Conservation (phyloP, 2,797 vertebrate species). For the Crotalus adamanteus region DNA sequence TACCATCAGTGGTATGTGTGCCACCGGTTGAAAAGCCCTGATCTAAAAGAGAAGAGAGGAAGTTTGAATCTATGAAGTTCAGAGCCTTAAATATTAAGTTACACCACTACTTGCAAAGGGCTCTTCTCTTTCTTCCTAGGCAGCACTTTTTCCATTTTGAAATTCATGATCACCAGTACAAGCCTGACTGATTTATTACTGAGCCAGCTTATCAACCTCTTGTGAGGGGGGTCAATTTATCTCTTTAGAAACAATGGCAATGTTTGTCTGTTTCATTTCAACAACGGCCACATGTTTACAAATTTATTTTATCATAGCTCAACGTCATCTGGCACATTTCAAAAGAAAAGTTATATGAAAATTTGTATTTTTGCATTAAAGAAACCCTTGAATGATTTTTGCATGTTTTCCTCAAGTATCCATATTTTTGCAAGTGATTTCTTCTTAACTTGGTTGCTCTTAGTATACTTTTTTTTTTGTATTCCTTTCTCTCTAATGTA, state of each 20-base stretch:
- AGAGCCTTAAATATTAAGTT: background rate
- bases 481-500: background rate
- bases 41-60: background rate
- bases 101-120: background rate
- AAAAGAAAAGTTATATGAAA: background rate
- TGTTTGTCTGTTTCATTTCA: background rate
- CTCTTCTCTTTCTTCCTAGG: background rate
- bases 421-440: background rate
- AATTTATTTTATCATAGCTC: background rate
- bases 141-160: background rate
- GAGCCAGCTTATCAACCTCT: background rate
- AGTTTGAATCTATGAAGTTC: background rate
- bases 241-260: background rate
- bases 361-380: background rate
- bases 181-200: background rate
- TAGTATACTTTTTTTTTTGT: background rate
- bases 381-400: background rate
- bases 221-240: background rate
- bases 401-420: background rate
- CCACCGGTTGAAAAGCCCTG: no score
- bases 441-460: background rate
- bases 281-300: background rate
- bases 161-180: background rate
- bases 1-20: no score
- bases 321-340: background rate